Conservation (phyloP, 2,888 invertebrate genomes). For the Drosophila infuscata region DNA sequence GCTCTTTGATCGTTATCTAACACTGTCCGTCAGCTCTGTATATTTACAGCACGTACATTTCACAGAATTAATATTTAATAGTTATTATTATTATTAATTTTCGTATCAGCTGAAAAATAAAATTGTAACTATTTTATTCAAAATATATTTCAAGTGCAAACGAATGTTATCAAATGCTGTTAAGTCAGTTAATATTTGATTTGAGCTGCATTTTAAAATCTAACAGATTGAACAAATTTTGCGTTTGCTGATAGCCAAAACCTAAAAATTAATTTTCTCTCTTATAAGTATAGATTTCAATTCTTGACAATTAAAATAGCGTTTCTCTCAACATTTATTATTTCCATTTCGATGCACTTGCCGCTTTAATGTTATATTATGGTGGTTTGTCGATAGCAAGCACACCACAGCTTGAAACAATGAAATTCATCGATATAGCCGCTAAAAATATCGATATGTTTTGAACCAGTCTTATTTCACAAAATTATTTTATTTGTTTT, state of each 20-base stretch:
- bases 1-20: constrained; percentile 13
- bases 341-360: neutral
- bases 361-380: neutral
- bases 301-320: neutral
- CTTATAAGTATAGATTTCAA: neutral
- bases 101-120: neutral
- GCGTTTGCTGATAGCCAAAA: neutral
- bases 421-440: neutral
- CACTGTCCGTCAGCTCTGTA: constrained; percentile 21
- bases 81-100: neutral
- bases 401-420: no score
- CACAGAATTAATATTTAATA: neutral
- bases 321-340: neutral
- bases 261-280: neutral
- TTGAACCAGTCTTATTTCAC: constrained; percentile 25
- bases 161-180: neutral
- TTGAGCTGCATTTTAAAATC: neutral
- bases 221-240: neutral
- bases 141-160: neutral
- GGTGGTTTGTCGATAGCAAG: neutral
- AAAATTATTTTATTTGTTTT: neutral
- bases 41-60: neutral
- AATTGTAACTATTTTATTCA: neutral
- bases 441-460: neutral
- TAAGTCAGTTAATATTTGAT: neutral